These are phyloP conservation scores for Dolichallabes microphthalmus DNA, from an alignment of 2,113 vertebrate genomes.

Conservation along the genomic window DNA sequence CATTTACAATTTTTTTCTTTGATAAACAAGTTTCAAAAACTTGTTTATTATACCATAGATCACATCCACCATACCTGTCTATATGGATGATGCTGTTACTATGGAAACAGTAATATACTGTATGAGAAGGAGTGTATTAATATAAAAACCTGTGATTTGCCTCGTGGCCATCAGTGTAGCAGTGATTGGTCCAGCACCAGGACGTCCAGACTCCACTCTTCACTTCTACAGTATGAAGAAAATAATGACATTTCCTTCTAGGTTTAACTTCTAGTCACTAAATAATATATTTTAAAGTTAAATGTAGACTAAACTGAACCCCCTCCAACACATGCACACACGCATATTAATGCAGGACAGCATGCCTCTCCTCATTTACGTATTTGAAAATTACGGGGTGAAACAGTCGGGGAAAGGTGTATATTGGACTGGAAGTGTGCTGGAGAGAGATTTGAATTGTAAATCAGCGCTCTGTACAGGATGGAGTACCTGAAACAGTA, in stretches of 20 bases:
- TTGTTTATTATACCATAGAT: too few relatives aligned
- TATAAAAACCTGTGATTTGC: too few relatives aligned
- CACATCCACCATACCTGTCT: neutral
- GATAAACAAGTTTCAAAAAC: neutral
- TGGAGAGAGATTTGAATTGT: slow-evolving; percentile 18
- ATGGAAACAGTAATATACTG: neutral
- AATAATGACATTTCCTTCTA: neutral
- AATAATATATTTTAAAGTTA: neutral
- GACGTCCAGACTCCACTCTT: neutral
- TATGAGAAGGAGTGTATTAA: too few relatives aligned
- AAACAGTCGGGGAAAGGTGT: neutral
- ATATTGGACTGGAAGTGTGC: neutral
- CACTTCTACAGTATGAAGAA: neutral
- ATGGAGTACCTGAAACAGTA: neutral
- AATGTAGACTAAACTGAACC: neutral
- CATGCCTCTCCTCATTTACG: neutral
- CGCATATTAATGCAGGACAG: neutral
- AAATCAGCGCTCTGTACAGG: neutral
- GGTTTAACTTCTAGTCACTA: neutral
- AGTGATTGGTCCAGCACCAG: neutral
- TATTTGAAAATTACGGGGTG: neutral
- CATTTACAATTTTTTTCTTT: neutral
- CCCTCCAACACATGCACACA: neutral
- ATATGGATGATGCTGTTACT: neutral
- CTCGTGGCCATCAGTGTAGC: too few relatives aligned